Conservation (phyloP, 2,113 vertebrate genomes). For the Tretioscincus oriximinensis region DNA sequence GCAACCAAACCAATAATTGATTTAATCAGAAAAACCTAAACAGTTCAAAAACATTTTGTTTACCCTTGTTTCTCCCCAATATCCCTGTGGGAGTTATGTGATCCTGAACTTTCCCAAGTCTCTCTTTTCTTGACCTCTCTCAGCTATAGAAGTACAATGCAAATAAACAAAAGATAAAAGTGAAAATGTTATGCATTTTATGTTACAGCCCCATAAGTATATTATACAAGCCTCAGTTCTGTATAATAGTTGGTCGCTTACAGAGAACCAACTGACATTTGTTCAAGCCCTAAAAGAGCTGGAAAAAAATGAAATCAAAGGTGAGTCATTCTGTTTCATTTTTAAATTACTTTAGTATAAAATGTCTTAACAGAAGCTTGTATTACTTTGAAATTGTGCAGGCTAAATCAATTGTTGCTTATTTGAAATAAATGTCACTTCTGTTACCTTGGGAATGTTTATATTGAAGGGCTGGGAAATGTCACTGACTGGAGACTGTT, state of each 20-base stretch:
- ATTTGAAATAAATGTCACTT: neutral
- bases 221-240: constrained; percentile 83
- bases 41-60: no score
- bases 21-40: no score
- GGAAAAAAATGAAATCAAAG: constrained; percentile 80
- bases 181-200: constrained; percentile 30
- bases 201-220: constrained; percentile 81
- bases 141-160: neutral
- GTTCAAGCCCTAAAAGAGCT: constrained; percentile 76
- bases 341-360: neutral
- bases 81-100: no score
- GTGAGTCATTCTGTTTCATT: constrained; percentile 58
- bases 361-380: neutral
- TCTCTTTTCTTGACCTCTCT: neutral
- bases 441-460: neutral
- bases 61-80: no score
- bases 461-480: neutral
- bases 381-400: neutral
- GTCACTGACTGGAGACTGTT: no score
- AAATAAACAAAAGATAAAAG: neutral
- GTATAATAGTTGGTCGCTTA: constrained; percentile 82
- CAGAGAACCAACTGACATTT: constrained; percentile 75
- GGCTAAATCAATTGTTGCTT: neutral
- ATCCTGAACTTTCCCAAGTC: neutral
- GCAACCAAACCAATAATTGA: no score